Percentiles rank a stretch among this genome's conserved stretches.
phyloP scores from a whole-genome alignment of 2,797 vertebrate species.

The Hippoglossus hippoglossus region DNA sequence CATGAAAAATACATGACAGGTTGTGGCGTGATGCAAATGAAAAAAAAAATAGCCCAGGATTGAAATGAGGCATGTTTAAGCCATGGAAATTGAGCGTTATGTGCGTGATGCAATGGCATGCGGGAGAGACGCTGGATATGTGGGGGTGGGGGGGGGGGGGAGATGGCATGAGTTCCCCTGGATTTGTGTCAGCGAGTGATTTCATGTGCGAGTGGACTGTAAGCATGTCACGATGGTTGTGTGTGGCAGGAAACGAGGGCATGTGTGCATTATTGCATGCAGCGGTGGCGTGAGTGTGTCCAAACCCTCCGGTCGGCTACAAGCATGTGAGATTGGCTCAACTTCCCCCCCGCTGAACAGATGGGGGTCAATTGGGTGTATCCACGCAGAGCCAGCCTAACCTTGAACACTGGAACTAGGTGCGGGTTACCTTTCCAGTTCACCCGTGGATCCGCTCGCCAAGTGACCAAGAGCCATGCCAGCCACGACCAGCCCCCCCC shows the following conservation, averaged over 20 bases:
- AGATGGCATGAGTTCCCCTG: slow-evolving; percentile 18
- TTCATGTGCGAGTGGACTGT: slow-evolving; percentile 49
- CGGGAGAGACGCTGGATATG: slow-evolving; percentile 18
- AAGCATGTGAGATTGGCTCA: slow-evolving; percentile 52
- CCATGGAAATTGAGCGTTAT: slow-evolving; percentile 15
- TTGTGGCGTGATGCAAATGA: not conserved
- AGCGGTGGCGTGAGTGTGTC: slow-evolving; percentile 10
- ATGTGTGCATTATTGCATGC: slow-evolving; percentile 42
- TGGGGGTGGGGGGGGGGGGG: not conserved
- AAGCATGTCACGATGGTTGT: slow-evolving; percentile 12
- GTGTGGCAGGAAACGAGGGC: slow-evolving; percentile 38
- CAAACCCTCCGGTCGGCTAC: slow-evolving; percentile 24
- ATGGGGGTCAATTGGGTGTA: slow-evolving; percentile 70
- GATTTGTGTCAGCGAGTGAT: slow-evolving; percentile 65
- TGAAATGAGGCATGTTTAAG: slow-evolving; percentile 18
- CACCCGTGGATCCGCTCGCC: slow-evolving; percentile 55
- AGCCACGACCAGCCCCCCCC: slow-evolving; percentile 52
- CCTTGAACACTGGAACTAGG: slow-evolving; percentile 71
- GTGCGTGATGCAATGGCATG: slow-evolving; percentile 42
- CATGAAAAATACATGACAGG: not conserved
- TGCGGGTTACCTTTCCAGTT: slow-evolving; percentile 71
- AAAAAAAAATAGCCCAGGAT: slow-evolving; percentile 22
- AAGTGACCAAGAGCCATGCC: slow-evolving; percentile 61
- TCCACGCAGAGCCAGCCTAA: slow-evolving; percentile 66
- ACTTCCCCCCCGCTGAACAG: slow-evolving; percentile 64